These are phyloP conservation scores for Pissodes strobi DNA, from an alignment of 1,140 invertebrate species.

Conservation along the genomic window DNA sequence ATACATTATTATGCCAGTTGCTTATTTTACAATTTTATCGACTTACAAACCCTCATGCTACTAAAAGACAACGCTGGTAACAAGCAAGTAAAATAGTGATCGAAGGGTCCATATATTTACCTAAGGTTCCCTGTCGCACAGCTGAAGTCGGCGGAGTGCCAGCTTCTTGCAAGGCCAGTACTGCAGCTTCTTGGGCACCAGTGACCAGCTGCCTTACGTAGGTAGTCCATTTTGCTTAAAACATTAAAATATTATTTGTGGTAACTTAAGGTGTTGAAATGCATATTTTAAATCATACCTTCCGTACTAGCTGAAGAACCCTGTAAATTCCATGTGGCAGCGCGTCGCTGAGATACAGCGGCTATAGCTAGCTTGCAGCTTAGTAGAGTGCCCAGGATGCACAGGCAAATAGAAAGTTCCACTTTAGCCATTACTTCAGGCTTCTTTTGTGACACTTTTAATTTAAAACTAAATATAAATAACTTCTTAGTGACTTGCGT, in stretches of 20 bases:
- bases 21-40: too few relatives aligned
- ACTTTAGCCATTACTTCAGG: too few relatives aligned
- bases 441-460: too few relatives aligned
- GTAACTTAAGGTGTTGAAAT: too few relatives aligned
- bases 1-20: too few relatives aligned
- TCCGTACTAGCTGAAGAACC: not conserved
- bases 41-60: too few relatives aligned
- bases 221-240: slow-evolving; percentile 1
- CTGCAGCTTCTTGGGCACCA: not conserved
- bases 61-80: too few relatives aligned
- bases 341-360: not conserved
- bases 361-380: not conserved
- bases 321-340: slow-evolving; percentile 1
- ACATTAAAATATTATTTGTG: not conserved
- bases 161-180: not conserved
- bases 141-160: not conserved
- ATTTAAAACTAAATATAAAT: too few relatives aligned
- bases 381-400: not conserved
- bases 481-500: too few relatives aligned
- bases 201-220: not conserved
- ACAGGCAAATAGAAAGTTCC: not conserved
- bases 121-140: not conserved
- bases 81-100: too few relatives aligned
- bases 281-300: not conserved
- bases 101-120: too few relatives aligned